phyloP scores from a whole-genome alignment of 2,797 vertebrate species.

The Zalophus californianus region DNA sequence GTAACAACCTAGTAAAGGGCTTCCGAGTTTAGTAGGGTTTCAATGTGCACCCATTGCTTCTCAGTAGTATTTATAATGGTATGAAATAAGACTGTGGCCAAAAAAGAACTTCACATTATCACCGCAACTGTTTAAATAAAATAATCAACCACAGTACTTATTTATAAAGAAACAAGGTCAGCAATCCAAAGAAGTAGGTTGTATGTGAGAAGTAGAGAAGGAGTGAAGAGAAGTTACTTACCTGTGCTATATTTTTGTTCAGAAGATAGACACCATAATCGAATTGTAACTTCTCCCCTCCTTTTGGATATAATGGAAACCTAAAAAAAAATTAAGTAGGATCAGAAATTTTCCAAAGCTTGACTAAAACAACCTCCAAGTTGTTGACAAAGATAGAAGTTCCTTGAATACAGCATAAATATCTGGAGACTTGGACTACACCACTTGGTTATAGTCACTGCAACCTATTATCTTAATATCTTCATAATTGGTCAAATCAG shows the following conservation, averaged over 20 bases:
- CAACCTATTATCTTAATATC: background rate
- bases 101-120: background rate
- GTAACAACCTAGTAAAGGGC: background rate
- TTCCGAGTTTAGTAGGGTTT: background rate
- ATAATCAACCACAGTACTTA: background rate
- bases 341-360: conserved; percentile 62
- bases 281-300: conserved; percentile 98
- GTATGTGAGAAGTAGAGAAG: background rate
- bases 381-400: background rate
- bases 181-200: background rate
- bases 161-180: background rate
- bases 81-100: background rate
- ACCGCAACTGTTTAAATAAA: background rate
- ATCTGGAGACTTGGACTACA: background rate
- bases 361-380: background rate
- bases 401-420: conserved; percentile 24
- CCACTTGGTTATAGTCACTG: background rate
- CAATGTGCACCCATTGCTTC: background rate
- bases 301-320: conserved; percentile 96
- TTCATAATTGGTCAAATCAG: background rate
- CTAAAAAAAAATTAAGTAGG: conserved; percentile 84
- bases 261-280: conserved; percentile 99
- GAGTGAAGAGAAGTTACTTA: conserved; percentile 82
- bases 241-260: conserved; percentile 99
- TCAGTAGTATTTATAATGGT: background rate